Evolutionary conservation across 2,888 invertebrate species (phyloP), one percentile per base, ranked within the genome.

Genomic region (Parnassius mnemosyne): DNA sequence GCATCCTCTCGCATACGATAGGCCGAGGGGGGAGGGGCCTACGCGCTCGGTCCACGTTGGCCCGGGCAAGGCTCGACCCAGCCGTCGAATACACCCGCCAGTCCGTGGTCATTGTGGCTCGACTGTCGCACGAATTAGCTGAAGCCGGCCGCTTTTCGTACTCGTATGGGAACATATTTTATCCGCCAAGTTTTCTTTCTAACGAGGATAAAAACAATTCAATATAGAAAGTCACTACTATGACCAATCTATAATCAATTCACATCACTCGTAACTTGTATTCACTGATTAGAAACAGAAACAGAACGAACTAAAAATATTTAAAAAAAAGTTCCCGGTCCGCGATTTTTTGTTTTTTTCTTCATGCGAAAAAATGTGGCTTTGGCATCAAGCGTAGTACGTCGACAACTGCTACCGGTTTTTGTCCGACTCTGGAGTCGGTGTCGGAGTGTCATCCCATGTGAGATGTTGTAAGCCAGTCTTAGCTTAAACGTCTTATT

Each of bases 161-260:
- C 25, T 88, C 89, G 73, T 89, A 89, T 72, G 88, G 85, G 46
- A 89, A 89, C 89, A 89, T 89, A 9, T 7, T 47, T 53, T 62
- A 62, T 57, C 53, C 57, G 54, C 62, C 34, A 34, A 34, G 34
- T 34, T 34, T 12, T 49, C 49, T 62, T 62, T 57, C 57, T 53
- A 12, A 11, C 34, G 34, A 47, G n/a, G 43, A 25, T 51, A 10
- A 34, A 61, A 34, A 49, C 34, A 50, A 47, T 57, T 62, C 50
- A 62, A 57, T 47, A 49, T 57, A 54, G 53, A 62, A 57, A 57
- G 51, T 51, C 56, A 49, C 13, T 20, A 51, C 7, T 46, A 46
- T 46, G 13, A 16, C 9, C 5, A 49, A 51, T 25, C 51, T 10
- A 51, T 51, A 49, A 51, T 25, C 51, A 25, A 51, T 51, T 25